Percentiles rank a stretch among this genome's conserved stretches.
Evolutionary conservation across 2,888 invertebrate genomes (phyloP).

Genomic region (Parnassius apollo): DNA sequence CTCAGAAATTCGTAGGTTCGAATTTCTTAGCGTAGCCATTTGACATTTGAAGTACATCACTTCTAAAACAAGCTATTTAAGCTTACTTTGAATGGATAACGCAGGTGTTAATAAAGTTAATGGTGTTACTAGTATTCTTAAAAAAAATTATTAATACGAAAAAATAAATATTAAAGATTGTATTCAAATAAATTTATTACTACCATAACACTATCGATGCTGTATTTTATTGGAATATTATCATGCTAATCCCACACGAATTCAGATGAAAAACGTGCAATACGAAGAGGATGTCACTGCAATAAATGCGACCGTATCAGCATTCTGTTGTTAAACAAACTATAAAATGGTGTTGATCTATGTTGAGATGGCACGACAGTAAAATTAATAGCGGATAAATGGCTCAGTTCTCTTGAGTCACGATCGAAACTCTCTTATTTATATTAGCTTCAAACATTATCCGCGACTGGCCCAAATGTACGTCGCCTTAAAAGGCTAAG

Average conservation of each 20-base stretch:
- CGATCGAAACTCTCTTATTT: constrained; percentile 46
- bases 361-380: constrained; percentile 46
- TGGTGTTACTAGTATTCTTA: too few species aligned
- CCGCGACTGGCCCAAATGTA: constrained; percentile 64
- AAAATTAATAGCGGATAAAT: constrained; percentile 58
- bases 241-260: constrained; percentile 24
- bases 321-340: constrained; percentile 32
- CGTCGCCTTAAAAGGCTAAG: constrained; percentile 64
- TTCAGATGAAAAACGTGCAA: constrained; percentile 23
- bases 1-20: too few species aligned
- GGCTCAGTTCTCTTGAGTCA: constrained; percentile 38
- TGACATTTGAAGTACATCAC: too few species aligned
- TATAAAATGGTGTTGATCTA: constrained; percentile 37
- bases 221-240: constrained; percentile 30
- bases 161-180: constrained; percentile 19
- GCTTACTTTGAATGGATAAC: too few species aligned
- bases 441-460: constrained; percentile 57
- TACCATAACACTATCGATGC: constrained; percentile 10
- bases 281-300: constrained; percentile 28
- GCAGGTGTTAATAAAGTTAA: too few species aligned
- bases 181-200: constrained; percentile 27
- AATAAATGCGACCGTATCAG: constrained; percentile 25
- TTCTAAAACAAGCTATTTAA: too few species aligned
- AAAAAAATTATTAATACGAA: constrained; percentile 9
- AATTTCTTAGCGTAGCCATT: too few species aligned